Conservation (phyloP, 2,888 invertebrate species). For the Uropetala carovei region DNA sequence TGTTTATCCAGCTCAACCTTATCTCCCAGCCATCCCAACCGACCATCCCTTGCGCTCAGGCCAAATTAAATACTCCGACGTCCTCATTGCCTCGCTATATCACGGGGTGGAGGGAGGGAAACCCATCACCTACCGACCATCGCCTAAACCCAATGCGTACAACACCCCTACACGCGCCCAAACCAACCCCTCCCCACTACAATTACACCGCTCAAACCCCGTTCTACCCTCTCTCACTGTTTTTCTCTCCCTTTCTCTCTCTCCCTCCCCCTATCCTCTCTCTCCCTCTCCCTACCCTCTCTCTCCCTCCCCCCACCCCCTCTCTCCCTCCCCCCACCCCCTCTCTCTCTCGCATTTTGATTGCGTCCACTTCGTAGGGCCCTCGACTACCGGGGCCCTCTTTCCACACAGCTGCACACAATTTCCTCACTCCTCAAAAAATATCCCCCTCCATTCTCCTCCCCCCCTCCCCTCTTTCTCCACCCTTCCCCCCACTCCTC, state of each 20-base stretch:
- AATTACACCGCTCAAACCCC: not conserved
- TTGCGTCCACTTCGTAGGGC: conserved; percentile 58
- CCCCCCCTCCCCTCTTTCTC: too few relatives aligned
- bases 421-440: not conserved
- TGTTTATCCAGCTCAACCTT: conserved; percentile 3
- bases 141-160: conserved; percentile 50
- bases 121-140: conserved; percentile 37
- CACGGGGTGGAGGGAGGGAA: too few relatives aligned
- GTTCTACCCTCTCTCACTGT: conserved; percentile 71
- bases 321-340: conserved; percentile 70
- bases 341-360: conserved; percentile 70
- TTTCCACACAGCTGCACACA: conserved; percentile 66
- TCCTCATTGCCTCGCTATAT: not conserved
- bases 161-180: conserved; percentile 47
- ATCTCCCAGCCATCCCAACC: not conserved
- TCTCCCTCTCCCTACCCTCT: conserved; percentile 73
- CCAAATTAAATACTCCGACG: not conserved
- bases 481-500: not conserved
- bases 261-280: conserved; percentile 69
- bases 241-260: conserved; percentile 70
- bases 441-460: not conserved
- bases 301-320: conserved; percentile 70
- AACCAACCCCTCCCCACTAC: not conserved
- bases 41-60: not conserved
- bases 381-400: conserved; percentile 68